Base-by-base conservation (phyloP, 1,140 invertebrate species). In the Liolophura sinensis region DNA sequence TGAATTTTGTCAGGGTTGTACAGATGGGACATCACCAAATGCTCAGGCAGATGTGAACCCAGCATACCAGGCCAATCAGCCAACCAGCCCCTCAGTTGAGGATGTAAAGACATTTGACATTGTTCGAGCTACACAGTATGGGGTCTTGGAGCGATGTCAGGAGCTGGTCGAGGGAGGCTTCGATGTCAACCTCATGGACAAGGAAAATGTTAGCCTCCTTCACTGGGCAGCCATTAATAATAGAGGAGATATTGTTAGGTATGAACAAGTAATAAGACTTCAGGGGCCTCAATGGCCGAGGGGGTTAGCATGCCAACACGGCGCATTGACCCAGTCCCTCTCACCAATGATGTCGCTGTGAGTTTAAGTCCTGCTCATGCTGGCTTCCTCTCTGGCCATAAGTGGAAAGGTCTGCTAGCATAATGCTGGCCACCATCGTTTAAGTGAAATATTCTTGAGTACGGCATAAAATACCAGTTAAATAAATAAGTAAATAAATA, bases 201-300 rank as follows among this genome's bases (percentile, higher is more conserved):
- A 70, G 58, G 87, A 87, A 70, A 85, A 86, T 73, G 86, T 87
- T 69, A 85, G 96, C 3, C 85, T 99, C n/a, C 86, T 99, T 0
- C 97, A 99, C 81, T 99, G 97, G 97, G 97, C 97, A 22, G 92
- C 97, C 20, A 99, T 99, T 74, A 99, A 99, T 83, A 99, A 98
- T 88, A 88, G 86, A 67, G 63, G 72, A 60, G 94, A 97, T 75
- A 94, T 98, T 77, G 94, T 97, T 54, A 90, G 91, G 79, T 87
- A 75, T 72, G 71, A 40, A 40, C 9, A 40, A 40, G 31, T 40
- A 40, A 3, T 40, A 40, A 40, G 9, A 3, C 31, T 40, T 40
- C 3, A 40, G n/a, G n/a, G n/a, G n/a, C n/a, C n/a, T n/a, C n/a
- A n/a, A n/a, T n/a, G n/a, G n/a, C n/a, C n/a, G n/a, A n/a, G n/a